A percentile compares a stretch with the other conserved stretches of the same genome.
Conservation (phyloP, 2,113 vertebrate species). For the Cacatua alba region DNA sequence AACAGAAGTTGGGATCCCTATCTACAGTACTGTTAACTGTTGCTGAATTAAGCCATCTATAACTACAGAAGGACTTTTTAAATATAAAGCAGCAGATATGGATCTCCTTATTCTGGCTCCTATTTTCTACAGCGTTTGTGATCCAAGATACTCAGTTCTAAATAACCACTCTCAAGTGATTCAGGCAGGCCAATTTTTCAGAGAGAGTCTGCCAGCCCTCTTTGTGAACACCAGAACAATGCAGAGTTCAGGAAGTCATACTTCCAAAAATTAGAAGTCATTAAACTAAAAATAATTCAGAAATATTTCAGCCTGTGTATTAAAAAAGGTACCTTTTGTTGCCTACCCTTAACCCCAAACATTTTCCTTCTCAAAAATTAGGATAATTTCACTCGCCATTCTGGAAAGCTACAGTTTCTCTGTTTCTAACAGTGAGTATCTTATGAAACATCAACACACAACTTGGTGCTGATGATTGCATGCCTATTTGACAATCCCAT, state of each 20-base stretch:
- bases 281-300: not conserved
- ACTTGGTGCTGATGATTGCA: not conserved
- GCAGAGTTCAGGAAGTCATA: not conserved
- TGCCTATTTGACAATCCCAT: not conserved
- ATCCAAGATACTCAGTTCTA: not conserved
- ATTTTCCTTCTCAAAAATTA: not conserved
- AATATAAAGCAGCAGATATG: not conserved
- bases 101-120: rapidly evolving
- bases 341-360: not conserved
- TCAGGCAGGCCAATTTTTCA: not conserved
- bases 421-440: not conserved
- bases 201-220: not conserved
- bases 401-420: not conserved
- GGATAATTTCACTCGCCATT: not conserved
- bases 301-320: not conserved
- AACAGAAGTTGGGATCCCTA: not conserved
- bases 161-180: not conserved
- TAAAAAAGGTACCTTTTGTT: not conserved
- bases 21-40: rapidly evolving
- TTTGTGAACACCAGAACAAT: not conserved
- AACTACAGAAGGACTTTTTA: not conserved
- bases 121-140: not conserved
- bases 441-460: not conserved
- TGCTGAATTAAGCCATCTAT: not conserved
- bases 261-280: not conserved